Base-by-base conservation (phyloP, 2,113 vertebrate species). In the Passer montanus region DNA sequence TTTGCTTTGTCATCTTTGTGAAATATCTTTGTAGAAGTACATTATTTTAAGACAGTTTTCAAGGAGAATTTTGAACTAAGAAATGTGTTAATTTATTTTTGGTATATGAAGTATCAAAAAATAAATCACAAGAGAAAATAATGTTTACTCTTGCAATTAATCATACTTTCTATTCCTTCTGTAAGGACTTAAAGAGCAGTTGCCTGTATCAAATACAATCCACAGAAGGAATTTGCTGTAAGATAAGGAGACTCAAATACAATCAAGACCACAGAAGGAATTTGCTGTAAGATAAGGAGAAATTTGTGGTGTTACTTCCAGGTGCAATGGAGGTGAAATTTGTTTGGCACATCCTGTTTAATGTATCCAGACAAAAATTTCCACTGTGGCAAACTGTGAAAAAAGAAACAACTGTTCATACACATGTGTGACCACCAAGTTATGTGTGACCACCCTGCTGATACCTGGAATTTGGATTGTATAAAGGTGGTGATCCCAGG, bases 391-490 rank as follows among this genome's bases (percentile, higher is more conserved):
- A 70, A 55, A 47, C 15, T 11, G 16, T 47, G 41, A 47, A 50
- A 49, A 73, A 50, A 7, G 31, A 58, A 37, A 10, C 4, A 64
- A 33, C 26, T 64, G 27, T 15, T 66, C 31, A 19, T 19, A 13
- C 4, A 50, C 12, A 33, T 19, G 17, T 37, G 35, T 37, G 35
- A 37, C 5, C 11, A 31, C 5, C 26, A 80, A 59, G 4, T 15
- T 30, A 59, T 1, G 1, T 0, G 0, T 1, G 2, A 11, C 15
- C 23, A 67, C 10, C 20, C 18, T 10, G 9, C n/a, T 27, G 39
- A 53, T 10, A 53, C 7, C 4, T 5, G 2, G 37, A 88, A 58
- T 19, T 14, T 17, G 37, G 37, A 59, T 41, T 74, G 10, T 44
- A 8, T 33, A 59, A 59, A 59, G 15, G 20, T 44, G 19, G 7